Conservation (phyloP, 2,113 vertebrate species). For the Rhizomys pruinosus region DNA sequence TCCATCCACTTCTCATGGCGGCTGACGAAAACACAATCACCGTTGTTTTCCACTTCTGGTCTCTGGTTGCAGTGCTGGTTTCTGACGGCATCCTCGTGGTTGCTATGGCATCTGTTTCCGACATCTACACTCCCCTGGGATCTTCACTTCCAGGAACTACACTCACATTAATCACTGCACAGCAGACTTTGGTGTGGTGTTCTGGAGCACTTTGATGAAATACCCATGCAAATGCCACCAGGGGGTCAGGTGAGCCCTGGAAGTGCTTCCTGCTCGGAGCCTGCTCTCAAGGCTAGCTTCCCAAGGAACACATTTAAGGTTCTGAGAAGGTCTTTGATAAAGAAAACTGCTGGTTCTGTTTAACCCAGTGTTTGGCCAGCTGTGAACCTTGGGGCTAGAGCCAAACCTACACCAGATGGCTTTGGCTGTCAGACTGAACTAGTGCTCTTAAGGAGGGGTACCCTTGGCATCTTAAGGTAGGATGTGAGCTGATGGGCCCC, state of each 20-base stretch:
- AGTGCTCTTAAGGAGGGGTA: background rate
- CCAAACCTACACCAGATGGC: background rate
- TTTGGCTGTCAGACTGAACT: background rate
- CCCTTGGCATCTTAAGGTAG: background rate
- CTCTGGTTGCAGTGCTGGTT: background rate
- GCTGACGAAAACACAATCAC: background rate
- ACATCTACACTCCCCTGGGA: constrained; percentile 4
- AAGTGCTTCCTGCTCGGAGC: background rate
- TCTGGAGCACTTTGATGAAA: constrained; percentile 15
- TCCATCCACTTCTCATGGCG: background rate
- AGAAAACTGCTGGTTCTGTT: background rate
- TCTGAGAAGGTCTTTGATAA: background rate
- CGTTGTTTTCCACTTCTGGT: background rate
- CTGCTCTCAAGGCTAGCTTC: background rate
- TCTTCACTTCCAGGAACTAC: constrained; percentile 57
- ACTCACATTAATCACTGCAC: constrained; percentile 43
- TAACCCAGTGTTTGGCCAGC: background rate
- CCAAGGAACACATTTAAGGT: background rate
- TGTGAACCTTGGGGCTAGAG: background rate
- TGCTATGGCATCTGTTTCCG: background rate
- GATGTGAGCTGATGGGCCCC: background rate
- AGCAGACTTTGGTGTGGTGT: background rate
- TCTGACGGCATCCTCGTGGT: background rate
- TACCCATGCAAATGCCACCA: background rate
- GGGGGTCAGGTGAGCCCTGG: constrained; percentile 13